These are phyloP conservation scores for Pachyseris speciosa DNA, from an alignment of 64 coral and sea anemone genomes.

Conservation along the genomic window DNA sequence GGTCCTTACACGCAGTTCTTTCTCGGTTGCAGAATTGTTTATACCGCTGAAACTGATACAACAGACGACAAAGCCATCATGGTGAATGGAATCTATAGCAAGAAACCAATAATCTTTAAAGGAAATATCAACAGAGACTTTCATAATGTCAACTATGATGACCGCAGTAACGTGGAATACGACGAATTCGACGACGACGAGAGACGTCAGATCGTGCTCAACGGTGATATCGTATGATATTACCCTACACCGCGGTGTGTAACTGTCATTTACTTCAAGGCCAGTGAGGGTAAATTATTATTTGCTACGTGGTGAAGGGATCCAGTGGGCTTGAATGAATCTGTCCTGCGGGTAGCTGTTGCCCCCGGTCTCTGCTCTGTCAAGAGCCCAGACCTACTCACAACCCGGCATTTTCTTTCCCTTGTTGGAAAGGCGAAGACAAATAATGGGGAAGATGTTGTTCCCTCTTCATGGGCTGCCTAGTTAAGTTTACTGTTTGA, in stretches of 20 bases:
- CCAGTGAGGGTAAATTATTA: background rate
- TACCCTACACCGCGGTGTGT: background rate
- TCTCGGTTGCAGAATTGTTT: conserved; percentile 72
- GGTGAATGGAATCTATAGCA: background rate
- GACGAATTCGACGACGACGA: conserved; percentile 47
- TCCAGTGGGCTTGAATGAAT: background rate
- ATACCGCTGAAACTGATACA: conserved; percentile 60
- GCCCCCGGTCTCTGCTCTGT: background rate
- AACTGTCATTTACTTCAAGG: background rate
- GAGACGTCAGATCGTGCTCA: conserved; percentile 31
- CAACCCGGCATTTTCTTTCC: background rate
- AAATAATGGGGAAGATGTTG: too few relatives aligned
- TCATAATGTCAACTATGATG: conserved; percentile 71
- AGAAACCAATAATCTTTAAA: conserved; percentile 28
- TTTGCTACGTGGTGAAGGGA: background rate
- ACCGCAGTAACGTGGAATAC: background rate
- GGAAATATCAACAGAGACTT: conserved; percentile 57
- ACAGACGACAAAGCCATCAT: conserved; percentile 45
- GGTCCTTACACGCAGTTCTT: background rate
- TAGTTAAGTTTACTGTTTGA: too few relatives aligned
- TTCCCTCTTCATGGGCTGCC: background rate
- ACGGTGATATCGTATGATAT: conserved; percentile 71
- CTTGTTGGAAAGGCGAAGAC: background rate
- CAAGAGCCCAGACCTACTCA: too few relatives aligned
- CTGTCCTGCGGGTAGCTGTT: background rate